A percentile compares a stretch with the other conserved stretches of the same genome.
These are phyloP conservation scores for Cephus pulcher DNA, from an alignment of 2,888 invertebrate species.

Conservation along the genomic window DNA sequence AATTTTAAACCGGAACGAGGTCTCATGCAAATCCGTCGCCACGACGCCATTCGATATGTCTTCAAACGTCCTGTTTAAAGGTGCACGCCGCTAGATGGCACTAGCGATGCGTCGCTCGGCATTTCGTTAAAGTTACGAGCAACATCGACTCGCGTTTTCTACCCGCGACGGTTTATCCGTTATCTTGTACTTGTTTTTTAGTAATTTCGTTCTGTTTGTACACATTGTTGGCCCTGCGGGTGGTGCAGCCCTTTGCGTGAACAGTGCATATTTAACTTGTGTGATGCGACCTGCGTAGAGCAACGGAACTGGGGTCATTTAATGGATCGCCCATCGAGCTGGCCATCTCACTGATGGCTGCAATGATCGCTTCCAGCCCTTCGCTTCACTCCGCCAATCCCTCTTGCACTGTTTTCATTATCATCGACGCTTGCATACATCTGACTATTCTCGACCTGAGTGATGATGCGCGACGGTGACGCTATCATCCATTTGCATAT, in stretches of 20 bases:
- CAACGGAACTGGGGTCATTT: constrained; percentile 32
- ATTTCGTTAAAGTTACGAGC: background rate
- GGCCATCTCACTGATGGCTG: constrained; percentile 47
- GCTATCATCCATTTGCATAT: constrained; percentile 51
- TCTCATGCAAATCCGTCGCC: constrained; percentile 30
- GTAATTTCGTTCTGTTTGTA: background rate
- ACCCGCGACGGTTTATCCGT: background rate
- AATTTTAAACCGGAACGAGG: constrained; percentile 35
- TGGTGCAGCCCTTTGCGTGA: background rate
- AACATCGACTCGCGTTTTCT: background rate
- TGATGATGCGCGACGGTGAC: constrained; percentile 41
- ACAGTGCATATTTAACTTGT: background rate
- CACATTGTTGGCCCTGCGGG: background rate
- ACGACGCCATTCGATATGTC: background rate
- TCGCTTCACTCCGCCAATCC: constrained; percentile 2
- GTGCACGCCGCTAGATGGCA: background rate
- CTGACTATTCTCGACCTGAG: constrained; percentile 32
- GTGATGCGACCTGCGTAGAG: background rate
- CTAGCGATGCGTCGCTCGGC: background rate
- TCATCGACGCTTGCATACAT: constrained; percentile 30
- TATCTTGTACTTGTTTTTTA: background rate
- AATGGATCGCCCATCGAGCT: constrained; percentile 50
- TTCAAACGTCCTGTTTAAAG: background rate
- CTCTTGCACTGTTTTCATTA: constrained; percentile 45
- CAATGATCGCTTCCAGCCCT: constrained; percentile 36